These are phyloP conservation scores for Oostethus manadensis DNA, from an alignment of 2,113 vertebrate genomes.

Conservation along the genomic window DNA sequence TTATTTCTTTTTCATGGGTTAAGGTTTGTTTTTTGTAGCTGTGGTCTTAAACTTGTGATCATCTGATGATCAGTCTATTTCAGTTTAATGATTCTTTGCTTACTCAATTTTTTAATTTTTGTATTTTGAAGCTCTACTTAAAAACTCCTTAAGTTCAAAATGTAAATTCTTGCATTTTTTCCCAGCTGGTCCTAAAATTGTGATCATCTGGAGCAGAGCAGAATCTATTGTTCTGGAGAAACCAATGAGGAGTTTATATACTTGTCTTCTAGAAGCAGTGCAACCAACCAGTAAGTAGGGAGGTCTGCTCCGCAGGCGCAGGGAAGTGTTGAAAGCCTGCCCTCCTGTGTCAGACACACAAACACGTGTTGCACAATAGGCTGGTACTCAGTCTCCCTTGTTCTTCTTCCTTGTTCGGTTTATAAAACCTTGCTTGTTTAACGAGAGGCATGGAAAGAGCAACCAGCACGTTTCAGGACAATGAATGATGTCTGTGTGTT, in stretches of 20 bases:
- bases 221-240: too few species aligned
- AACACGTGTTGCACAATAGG: constrained; percentile 47
- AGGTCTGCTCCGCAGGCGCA: constrained; percentile 10
- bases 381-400: constrained; percentile 2
- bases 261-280: neutral
- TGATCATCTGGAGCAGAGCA: too few species aligned
- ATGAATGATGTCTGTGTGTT: neutral
- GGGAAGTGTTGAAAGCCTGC: constrained; percentile 67
- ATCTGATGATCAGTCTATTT: too few species aligned
- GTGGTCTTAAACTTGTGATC: too few species aligned
- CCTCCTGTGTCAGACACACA: constrained; percentile 68
- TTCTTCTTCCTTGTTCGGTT: neutral
- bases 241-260: neutral
- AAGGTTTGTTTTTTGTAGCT: too few species aligned
- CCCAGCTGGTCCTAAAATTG: too few species aligned
- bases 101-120: too few species aligned
- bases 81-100: too few species aligned
- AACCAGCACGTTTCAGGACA: neutral
- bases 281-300: neutral
- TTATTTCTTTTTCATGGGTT: too few species aligned
- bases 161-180: too few species aligned
- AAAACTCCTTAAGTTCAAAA: too few species aligned
- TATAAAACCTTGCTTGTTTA: constrained; percentile 11
- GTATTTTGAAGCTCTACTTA: too few species aligned
- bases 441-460: neutral